These are phyloP conservation scores for Phorcus lineatus DNA, from an alignment of 2,888 invertebrate genomes.

Conservation along the genomic window DNA sequence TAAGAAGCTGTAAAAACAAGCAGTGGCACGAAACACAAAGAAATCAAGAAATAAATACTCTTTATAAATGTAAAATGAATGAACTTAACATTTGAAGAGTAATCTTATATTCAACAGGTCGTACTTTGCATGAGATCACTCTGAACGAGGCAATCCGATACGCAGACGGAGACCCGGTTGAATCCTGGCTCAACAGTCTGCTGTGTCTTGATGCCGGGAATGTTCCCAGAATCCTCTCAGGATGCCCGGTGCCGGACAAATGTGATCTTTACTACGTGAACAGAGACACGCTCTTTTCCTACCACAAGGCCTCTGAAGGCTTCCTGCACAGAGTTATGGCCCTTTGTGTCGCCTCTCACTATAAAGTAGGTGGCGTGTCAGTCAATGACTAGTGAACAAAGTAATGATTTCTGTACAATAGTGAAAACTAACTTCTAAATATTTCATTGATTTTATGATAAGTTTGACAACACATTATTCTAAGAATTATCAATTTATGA, in stretches of 20 bases:
- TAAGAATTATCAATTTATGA: no score
- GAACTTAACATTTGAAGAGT: no score
- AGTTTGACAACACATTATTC: no score
- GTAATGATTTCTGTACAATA: background rate
- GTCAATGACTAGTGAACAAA: background rate
- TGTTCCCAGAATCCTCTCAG: constrained; percentile 82
- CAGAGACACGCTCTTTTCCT: constrained; percentile 95
- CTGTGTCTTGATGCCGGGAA: constrained; percentile 91
- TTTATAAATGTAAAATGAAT: no score
- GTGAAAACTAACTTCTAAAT: no score
- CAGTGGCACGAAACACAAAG: no score
- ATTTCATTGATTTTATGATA: no score
- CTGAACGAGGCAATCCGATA: constrained; percentile 97
- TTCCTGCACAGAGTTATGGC: constrained; percentile 94
- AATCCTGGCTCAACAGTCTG: constrained; percentile 92
- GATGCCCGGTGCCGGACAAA: constrained; percentile 90
- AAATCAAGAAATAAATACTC: no score
- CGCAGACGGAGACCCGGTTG: constrained; percentile 86
- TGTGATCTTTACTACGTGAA: constrained; percentile 86
- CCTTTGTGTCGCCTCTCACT: constrained; percentile 97
- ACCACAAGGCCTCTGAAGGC: constrained; percentile 88
- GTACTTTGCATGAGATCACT: constrained; percentile 79
- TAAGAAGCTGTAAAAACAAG: no score
- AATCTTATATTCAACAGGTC: constrained; percentile 53
- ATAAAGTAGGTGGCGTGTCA: constrained; percentile 81